Base-by-base conservation (phyloP, 2,797 vertebrate species). In the Propithecus deckenii region DNA sequence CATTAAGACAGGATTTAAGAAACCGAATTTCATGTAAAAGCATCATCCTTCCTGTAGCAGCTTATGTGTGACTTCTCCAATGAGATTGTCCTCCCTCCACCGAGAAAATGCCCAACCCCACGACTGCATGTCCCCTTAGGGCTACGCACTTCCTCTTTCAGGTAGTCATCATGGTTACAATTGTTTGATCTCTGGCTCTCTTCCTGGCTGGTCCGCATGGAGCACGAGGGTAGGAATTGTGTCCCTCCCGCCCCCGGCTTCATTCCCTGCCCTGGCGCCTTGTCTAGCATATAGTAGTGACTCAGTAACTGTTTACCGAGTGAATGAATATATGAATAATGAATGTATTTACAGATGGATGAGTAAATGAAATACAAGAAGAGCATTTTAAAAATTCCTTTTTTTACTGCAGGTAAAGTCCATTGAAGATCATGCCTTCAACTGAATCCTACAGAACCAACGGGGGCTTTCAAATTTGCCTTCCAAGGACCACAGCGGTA, bases 61-160 rank as follows among this genome's bases (percentile, higher is more conserved):
- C 20, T 85, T 67, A n/a, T 28, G 4, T 12, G 0, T 17, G 46
- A 30, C 63, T 59, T 38, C 43, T 74, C 28, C 5, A 17, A 0
- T 17, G 48, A 48, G 69, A 6, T 4, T 3, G 4, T 59, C 46
- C 52, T 69, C 10, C 7, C 28, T 14, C 4, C 11, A 11, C 12
- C n/a, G 18, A 59, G 50, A 88, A 83, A 55, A 63, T 4, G 28
- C 28, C 30, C 55, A 43, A 5, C 13, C 35, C 22, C 30, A 8
- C 32, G 52, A 5, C 0, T 4, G 17, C 9, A 13, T 25, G 30
- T 2, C 28, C 65, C 2, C 7, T 48, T 0, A 15, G 23, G 2
- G 23, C 20, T 11, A n/a, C 12, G 2, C 7, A 1, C 22, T 38
- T 63, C n/a, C n/a, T 61, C 22, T 25, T 18, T 30, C 43, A 57